Evolutionary conservation across 2,113 vertebrate genomes (phyloP), one percentile per base, ranked within the genome.

Genomic region (Procapra przewalskii): DNA sequence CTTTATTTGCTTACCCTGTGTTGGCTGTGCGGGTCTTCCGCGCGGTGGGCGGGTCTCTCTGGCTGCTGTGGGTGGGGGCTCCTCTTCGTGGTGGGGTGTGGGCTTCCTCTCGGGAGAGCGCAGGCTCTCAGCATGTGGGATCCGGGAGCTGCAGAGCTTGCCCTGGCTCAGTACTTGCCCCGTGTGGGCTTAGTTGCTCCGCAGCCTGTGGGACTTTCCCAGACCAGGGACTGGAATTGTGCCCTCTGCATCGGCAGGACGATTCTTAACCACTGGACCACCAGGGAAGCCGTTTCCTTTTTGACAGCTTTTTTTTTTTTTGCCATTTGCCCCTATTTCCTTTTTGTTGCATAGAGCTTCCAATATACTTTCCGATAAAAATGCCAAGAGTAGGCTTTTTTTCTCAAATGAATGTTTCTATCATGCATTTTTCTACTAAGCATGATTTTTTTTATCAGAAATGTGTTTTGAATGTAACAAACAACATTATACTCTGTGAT

Each of bases 71-170:
- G 36, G 6, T 0, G 21, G 3, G 67, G 11, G 71, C 71, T 14
- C 21, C 23, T 3, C 36, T 1, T 10, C 17, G 0, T 0, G 23
- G 5, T 7, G 71, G 36, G 4, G n/a, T 12, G 36, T 1, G 67
- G 21, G 36, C 11, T 14, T 25, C 11, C 17, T 19, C 6, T 11
- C 3, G 2, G 36, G 5, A 43, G 71, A 7, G 11, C 71, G 1
- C 21, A 2, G 12, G 36, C 71, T 43, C 36, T 27, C 3, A 13
- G 36, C n/a, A 0, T 1, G 23, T 17, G 23, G 71, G 36, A 6
- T 43, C 4, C 36, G 36, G 36, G 1, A 14, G 21, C 23, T 2
- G 36, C 67, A 43, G 36, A 0, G 71, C 36, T 77, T 2, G 2
- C 50, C 13, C 13, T 52, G 0, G 23, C 11, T 77, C 64, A 23